Percentiles rank a stretch among this genome's conserved stretches.
phyloP scores from a whole-genome alignment of 2,797 vertebrate species.

The Threskiornis aethiopicus region DNA sequence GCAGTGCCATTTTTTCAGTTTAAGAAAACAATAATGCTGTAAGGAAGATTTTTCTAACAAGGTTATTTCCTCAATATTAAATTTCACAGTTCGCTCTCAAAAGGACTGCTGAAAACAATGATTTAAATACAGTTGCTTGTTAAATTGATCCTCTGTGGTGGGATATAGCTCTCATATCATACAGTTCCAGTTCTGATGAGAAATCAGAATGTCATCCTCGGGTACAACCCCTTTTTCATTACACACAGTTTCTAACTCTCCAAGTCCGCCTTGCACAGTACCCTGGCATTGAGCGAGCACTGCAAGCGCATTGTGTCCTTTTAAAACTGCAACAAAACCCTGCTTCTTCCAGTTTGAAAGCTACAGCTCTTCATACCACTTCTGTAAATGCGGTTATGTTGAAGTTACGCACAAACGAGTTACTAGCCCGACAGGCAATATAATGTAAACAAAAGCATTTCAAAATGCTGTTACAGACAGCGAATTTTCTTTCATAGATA shows the following conservation, averaged over 20 bases:
- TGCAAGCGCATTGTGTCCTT: not conserved
- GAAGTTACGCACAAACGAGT: not conserved
- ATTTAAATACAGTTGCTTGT: not conserved
- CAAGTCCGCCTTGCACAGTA: not conserved
- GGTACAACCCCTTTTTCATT: not conserved
- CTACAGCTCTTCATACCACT: not conserved
- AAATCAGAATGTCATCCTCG: not conserved
- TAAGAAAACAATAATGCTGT: conserved; percentile 1
- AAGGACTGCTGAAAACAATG: not conserved
- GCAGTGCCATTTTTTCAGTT: not conserved
- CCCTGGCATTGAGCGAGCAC: not conserved
- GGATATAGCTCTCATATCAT: not conserved
- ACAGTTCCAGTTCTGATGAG: not conserved
- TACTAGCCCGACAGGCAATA: not conserved
- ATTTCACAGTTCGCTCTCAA: not conserved
- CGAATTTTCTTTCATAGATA: not conserved
- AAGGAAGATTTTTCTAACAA: not conserved
- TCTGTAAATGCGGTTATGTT: not conserved
- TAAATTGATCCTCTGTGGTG: not conserved
- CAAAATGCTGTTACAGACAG: not conserved
- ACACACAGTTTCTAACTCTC: not conserved
- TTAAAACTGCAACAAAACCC: not conserved
- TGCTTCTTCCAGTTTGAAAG: not conserved
- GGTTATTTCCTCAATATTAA: not conserved
- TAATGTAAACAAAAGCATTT: conserved; percentile 36